phyloP scores from a whole-genome alignment of 2,113 vertebrate genomes.

The Dermatemys mawii region DNA sequence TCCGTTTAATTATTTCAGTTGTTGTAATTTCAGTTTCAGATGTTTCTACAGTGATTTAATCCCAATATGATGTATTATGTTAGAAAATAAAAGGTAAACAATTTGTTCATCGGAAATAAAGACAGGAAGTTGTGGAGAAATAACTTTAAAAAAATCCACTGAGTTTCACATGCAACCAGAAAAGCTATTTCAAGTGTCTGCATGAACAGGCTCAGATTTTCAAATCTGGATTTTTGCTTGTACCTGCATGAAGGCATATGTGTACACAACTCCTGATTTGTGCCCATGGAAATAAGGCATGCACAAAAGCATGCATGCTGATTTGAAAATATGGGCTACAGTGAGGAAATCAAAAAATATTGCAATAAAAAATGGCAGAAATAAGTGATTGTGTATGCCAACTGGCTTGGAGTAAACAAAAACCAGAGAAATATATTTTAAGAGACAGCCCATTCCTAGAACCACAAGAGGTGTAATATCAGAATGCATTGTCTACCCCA shows the following conservation, averaged over 20 bases:
- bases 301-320: background rate
- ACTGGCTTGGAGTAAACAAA: background rate
- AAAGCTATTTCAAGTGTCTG: background rate
- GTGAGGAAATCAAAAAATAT: background rate
- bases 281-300: background rate
- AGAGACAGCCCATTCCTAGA: background rate
- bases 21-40: conserved; percentile 98
- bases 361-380: background rate
- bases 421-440: background rate
- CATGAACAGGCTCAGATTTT: background rate
- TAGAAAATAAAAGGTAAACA: background rate
- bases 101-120: background rate
- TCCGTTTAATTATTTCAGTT: conserved; percentile 98
- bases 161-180: background rate
- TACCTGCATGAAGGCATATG: background rate
- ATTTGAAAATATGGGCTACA: background rate
- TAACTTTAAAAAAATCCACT: background rate
- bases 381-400: background rate
- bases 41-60: conserved; percentile 86
- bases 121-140: background rate
- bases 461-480: too few species aligned
- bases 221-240: background rate
- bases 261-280: background rate
- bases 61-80: background rate
- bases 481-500: background rate